Conservation (phyloP, 1,140 invertebrate genomes). For the Aphelenchoides besseyi region DNA sequence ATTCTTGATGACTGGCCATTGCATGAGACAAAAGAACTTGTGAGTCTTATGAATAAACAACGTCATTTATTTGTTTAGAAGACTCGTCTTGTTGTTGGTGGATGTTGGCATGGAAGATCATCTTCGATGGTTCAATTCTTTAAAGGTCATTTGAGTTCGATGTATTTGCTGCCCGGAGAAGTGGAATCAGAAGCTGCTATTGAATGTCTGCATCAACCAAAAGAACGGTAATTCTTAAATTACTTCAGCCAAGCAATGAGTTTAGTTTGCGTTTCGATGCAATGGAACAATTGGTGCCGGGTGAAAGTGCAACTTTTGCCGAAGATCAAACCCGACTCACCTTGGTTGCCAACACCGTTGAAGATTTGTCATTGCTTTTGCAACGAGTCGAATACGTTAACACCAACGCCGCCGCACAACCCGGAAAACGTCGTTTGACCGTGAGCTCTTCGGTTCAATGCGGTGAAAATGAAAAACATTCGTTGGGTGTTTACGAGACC, state of each 20-base stretch:
- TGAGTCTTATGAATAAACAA: neutral
- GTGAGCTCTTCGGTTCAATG: conserved; percentile 43
- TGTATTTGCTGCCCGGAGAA: conserved; percentile 49
- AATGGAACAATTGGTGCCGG: conserved; percentile 29
- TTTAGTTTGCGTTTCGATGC: conserved; percentile 22
- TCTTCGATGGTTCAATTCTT: conserved; percentile 58
- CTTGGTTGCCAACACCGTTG: conserved; percentile 37
- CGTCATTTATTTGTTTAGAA: conserved; percentile 66
- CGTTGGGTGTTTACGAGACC: conserved; percentile 40
- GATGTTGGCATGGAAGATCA: conserved; percentile 85
- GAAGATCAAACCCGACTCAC: conserved; percentile 35
- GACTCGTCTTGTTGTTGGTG: conserved; percentile 87
- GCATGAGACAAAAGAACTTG: conserved; percentile 82
- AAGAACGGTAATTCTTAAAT: too few relatives aligned
- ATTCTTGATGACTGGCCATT: conserved; percentile 99
- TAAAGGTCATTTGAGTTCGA: conserved; percentile 48
- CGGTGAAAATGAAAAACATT: conserved; percentile 28
- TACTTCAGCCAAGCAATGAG: too few relatives aligned
- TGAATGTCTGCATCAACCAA: conserved; percentile 48
- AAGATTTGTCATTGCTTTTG: conserved; percentile 43
- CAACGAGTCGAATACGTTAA: conserved; percentile 53
- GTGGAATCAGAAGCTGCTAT: conserved; percentile 46
- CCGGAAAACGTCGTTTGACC: conserved; percentile 42
- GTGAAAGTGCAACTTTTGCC: conserved; percentile 28
- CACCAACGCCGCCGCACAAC: conserved; percentile 17